Evolutionary conservation across 2,113 vertebrate genomes (phyloP), one percentile per base, ranked within the genome.

Genomic region (Rousettus leschenaultii): DNA sequence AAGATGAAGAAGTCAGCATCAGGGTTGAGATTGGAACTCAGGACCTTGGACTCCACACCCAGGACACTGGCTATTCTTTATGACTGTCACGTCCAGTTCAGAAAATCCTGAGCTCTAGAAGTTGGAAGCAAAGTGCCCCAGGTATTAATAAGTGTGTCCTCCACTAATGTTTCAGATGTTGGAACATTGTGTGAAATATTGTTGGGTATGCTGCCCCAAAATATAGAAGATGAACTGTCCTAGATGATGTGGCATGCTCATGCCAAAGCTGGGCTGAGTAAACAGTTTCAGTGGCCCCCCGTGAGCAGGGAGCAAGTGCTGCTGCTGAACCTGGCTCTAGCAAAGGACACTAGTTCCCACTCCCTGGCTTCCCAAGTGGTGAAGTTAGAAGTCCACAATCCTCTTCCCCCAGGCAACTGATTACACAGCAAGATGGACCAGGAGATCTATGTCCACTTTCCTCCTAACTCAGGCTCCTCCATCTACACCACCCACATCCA

Each of bases 401-500:
- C 26, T 57, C 14, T 57, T 22, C 24, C 24, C n/a, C 33, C 2
- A 43, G 73, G 71, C 48, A 28, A 26, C 10, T 8, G 7, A 35
- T 6, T 7, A n/a, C 9, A n/a, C 19, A 28, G 14, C 3, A 7
- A 78, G 35, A 33, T 22, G 28, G 4, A 6, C 19, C 45, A 51
- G 14, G 55, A 1, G 7, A 28, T 15, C 26, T 19, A 43, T 30
- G 18, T n/a, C 35, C 10, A 16, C 24, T 2, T 61, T 68, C 38
- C 57, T 53, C 57, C 71, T 38, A 35, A 51, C 22, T 18, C 79
- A 30, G 70, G 11, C 24, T 40, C 43, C 82, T 91, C 33, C 30
- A 3, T 18, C 28, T 6, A 1, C 9, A 19, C 22, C 24, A 13
- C 24, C 26, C 19, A 16, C 11, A 21, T 5, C 45, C 2, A 0